These are phyloP conservation scores for Colletes latitarsis DNA, from an alignment of 1,140 invertebrate genomes.

Conservation along the genomic window DNA sequence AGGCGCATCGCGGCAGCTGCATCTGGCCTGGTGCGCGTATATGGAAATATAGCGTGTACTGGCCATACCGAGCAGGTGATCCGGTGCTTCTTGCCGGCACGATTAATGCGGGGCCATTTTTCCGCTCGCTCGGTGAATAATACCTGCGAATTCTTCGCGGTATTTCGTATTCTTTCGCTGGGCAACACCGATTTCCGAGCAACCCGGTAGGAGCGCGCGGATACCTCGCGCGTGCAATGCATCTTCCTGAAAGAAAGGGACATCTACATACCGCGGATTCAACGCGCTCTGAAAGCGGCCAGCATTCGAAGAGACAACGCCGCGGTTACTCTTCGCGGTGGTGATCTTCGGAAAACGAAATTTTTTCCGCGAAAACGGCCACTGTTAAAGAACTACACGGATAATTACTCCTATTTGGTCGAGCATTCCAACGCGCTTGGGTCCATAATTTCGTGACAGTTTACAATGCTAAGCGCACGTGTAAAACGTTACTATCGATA, in stretches of 20 bases:
- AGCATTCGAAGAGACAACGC: slow-evolving; percentile 10
- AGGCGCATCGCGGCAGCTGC: slow-evolving; percentile 25
- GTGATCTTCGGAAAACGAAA: slow-evolving; percentile 17
- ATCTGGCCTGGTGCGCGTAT: slow-evolving; percentile 25
- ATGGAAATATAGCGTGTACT: slow-evolving; percentile 43
- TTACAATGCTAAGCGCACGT: too few species aligned
- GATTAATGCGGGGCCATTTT: slow-evolving; percentile 53
- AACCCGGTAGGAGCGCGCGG: neutral
- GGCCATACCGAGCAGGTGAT: slow-evolving; percentile 49
- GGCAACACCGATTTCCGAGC: slow-evolving; percentile 17
- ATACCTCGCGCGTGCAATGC: slow-evolving; percentile 41
- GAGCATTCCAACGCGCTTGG: too few species aligned
- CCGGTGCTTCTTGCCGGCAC: slow-evolving; percentile 21
- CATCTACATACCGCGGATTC: slow-evolving; percentile 55
- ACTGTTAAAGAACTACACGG: too few species aligned
- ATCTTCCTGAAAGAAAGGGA: slow-evolving; percentile 43
- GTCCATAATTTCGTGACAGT: too few species aligned
- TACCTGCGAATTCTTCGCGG: slow-evolving; percentile 41
- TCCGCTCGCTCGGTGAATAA: slow-evolving; percentile 33
- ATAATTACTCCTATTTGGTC: too few species aligned
- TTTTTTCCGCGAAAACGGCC: too few species aligned
- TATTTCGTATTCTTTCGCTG: slow-evolving; percentile 41
- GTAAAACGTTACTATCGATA: too few species aligned
- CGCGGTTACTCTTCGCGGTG: neutral
- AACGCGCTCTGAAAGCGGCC: slow-evolving; percentile 4